Evolutionary conservation across 1,140 invertebrate species (phyloP).

Genomic region (Drosophila tropicalis): DNA sequence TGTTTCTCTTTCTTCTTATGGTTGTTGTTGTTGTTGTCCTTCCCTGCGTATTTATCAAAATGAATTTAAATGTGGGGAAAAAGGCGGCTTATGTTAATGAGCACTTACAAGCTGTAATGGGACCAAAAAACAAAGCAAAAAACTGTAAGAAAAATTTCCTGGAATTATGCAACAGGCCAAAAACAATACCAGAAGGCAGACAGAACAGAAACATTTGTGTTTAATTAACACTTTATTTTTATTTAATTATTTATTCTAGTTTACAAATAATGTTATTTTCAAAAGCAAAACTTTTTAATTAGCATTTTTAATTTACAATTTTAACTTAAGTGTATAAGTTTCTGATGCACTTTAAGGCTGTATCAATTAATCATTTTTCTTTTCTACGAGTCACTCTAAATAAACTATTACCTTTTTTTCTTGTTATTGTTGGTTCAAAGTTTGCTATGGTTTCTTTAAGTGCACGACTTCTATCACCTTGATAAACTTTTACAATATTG

Average conservation of each 20-base stretch:
- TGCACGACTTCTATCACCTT: constrained; percentile 1
- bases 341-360: no score
- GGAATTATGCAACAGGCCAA: constrained; percentile 51
- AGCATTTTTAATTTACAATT: no score
- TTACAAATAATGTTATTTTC: no score
- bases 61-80: constrained; percentile 72
- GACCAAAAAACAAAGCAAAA: constrained; percentile 38
- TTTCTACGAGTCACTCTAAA: no score
- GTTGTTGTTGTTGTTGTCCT: no score
- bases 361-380: no score
- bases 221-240: constrained; percentile 78
- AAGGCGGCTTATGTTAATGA: constrained; percentile 76
- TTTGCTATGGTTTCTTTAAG: neutral
- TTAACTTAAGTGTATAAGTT: no score
- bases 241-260: constrained; percentile 59
- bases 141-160: neutral
- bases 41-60: constrained; percentile 63
- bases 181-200: constrained; percentile 2
- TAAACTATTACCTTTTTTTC: no score
- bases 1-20: constrained; percentile 6
- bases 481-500: constrained; percentile 21
- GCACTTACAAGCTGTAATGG: constrained; percentile 76
- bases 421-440: no score
- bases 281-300: no score
- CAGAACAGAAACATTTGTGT: constrained; percentile 34